phyloP scores from a whole-genome alignment of 2,888 invertebrate genomes.

The Napeogenes sylphis region DNA sequence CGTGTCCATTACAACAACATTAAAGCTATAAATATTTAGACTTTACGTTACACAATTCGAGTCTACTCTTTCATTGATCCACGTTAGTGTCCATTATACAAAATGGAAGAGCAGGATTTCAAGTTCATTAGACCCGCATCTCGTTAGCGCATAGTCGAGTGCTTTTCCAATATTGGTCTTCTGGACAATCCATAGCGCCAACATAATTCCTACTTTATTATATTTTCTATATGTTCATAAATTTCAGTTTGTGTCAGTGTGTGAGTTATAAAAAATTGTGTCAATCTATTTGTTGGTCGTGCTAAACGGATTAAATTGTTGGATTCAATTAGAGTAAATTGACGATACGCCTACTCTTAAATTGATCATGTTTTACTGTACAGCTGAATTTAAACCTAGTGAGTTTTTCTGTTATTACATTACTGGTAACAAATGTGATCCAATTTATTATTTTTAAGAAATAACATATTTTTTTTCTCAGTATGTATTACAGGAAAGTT shows the following conservation, averaged over 20 bases:
- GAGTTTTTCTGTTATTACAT: too few relatives aligned
- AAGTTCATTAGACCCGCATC: slow-evolving; percentile 72
- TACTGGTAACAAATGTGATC: too few relatives aligned
- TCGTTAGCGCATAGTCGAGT: slow-evolving; percentile 70
- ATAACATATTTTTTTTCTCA: too few relatives aligned
- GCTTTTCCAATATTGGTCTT: slow-evolving; percentile 71
- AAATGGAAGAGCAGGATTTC: slow-evolving; percentile 72
- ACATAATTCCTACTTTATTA: slow-evolving; percentile 29
- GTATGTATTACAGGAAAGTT: too few relatives aligned
- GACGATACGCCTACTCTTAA: not conserved
- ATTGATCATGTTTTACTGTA: not conserved
- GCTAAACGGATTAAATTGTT: not conserved
- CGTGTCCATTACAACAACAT: too few relatives aligned
- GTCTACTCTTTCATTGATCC: slow-evolving; percentile 44
- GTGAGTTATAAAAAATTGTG: slow-evolving; percentile 25
- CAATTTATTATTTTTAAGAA: too few relatives aligned
- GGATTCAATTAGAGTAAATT: not conserved
- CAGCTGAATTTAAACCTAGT: too few relatives aligned
- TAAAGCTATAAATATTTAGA: not conserved
- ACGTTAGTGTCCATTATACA: slow-evolving; percentile 62
- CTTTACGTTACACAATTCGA: slow-evolving; percentile 9
- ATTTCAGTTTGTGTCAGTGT: slow-evolving; percentile 18
- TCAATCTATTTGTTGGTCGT: not conserved
- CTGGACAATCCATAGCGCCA: slow-evolving; percentile 49
- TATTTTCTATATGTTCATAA: slow-evolving; percentile 21